A percentile compares a stretch with the other conserved stretches of the same genome.
phyloP scores from a whole-genome alignment of 2,113 vertebrate species.

The Podarcis cretensis region DNA sequence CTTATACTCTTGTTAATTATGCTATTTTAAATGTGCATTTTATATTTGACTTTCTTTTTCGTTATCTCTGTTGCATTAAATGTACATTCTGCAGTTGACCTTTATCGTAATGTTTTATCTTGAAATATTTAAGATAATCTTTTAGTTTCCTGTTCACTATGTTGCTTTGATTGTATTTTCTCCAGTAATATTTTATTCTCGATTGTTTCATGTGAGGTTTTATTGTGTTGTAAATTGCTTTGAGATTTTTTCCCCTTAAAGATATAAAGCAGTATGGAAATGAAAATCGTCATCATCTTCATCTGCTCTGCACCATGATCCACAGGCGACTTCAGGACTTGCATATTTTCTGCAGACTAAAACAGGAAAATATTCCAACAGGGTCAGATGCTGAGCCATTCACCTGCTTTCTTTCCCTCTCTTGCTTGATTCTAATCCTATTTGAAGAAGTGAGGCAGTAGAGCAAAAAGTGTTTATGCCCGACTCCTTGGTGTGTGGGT shows the following conservation, averaged over 20 bases:
- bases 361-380: slow-evolving; percentile 11
- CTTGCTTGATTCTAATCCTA: slow-evolving; percentile 16
- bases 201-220: neutral
- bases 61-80: no score
- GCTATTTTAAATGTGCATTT: no score
- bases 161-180: neutral
- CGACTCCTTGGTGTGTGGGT: slow-evolving; percentile 5
- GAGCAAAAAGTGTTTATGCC: slow-evolving; percentile 21
- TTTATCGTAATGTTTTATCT: neutral
- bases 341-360: neutral
- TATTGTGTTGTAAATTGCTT: neutral
- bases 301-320: no score
- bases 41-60: no score
- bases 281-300: no score
- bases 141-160: neutral
- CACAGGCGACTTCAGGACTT: neutral
- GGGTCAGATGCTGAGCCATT: neutral
- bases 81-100: no score
- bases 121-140: neutral
- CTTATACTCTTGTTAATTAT: no score
- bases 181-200: neutral
- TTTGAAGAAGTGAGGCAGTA: neutral
- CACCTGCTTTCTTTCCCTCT: neutral
- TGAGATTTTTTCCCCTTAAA: neutral
- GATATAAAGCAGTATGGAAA: neutral